Evolutionary conservation across 2,797 vertebrate species (phyloP).

Genomic region (Tiaroga cobitis): DNA sequence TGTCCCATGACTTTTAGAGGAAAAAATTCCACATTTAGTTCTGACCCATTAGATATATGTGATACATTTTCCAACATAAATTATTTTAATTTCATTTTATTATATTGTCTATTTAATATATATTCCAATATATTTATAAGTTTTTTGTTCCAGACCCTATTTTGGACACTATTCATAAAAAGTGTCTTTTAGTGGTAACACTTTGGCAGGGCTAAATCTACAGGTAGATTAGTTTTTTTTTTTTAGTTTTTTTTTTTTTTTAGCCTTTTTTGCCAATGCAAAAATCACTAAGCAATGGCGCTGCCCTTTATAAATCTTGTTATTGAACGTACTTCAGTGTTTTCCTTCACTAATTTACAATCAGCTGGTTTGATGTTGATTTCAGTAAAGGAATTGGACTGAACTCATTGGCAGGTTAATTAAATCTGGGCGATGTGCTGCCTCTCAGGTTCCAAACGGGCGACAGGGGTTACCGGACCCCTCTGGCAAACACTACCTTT

Average conservation of each 20-base stretch:
- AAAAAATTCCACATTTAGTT: background rate
- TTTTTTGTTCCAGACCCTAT: background rate
- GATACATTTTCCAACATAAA: background rate
- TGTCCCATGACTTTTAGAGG: background rate
- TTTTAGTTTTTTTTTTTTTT: background rate
- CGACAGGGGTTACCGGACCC: constrained; percentile 15
- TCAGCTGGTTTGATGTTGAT: constrained; percentile 30
- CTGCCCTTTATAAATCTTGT: background rate
- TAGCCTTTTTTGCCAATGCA: background rate
- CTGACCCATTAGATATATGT: background rate
- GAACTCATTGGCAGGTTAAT: constrained; percentile 16
- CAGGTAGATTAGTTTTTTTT: background rate
- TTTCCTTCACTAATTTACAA: constrained; percentile 13
- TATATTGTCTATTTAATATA: background rate
- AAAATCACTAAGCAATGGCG: background rate
- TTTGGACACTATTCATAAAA: background rate
- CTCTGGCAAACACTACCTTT: constrained; percentile 40
- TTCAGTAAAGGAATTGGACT: background rate
- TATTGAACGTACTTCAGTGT: background rate
- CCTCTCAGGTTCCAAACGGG: constrained; percentile 23
- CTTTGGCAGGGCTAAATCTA: background rate
- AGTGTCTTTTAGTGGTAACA: background rate
- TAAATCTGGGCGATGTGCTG: constrained; percentile 9
- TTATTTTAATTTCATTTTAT: too few relatives aligned
- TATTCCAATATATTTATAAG: background rate